Evolutionary conservation across 2,113 vertebrate genomes (phyloP), one percentile per base, ranked within the genome.

Genomic region (Manacus vitellinus): DNA sequence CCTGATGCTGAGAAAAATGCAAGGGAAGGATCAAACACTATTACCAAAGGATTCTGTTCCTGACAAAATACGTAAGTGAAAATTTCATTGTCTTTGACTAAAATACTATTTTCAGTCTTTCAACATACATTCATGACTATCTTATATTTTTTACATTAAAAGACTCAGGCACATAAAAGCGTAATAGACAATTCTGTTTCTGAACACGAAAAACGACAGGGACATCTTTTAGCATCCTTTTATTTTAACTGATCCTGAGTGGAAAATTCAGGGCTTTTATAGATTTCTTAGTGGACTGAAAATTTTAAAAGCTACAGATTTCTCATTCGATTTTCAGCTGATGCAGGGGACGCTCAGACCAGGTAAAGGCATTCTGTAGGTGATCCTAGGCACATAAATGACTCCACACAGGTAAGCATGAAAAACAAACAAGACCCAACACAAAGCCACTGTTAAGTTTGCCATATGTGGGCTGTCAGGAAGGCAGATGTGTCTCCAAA

Each of bases 21-120:
- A 88, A 76, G 20, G 46, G 46, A 85, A 75, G 37, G 49, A 62
- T 91, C 52, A 52, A 88, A 58, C 24, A 30, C 21, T 55, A 17
- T 47, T 78, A 62, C 35, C 31, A 56, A 63, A 73, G 17, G 22
- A 61, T 77, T 81, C 75, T 84, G 35, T 9, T 86, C 43, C 41
- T 51, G 55, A 52, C 51, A 47, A 52, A 71, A 67, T 12, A 37
- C 16, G 25, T n/a, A 59, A 63, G 81, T 51, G 8, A 76, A 88
- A 78, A 68, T 75, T 74, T 82, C 52, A 67, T 25, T 79, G 33
- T 27, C 56, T 85, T 85, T 79, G 61, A 75, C 0, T 67, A 44
- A 89, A 94, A 95, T 28, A 78, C 31, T 67, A 10, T 77, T 91
- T 94, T 71, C 62, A 94, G 56, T 63, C 73, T 77, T 89, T 66